phyloP scores from a whole-genome alignment of 2,797 vertebrate species.

The Anguilla obscura region DNA sequence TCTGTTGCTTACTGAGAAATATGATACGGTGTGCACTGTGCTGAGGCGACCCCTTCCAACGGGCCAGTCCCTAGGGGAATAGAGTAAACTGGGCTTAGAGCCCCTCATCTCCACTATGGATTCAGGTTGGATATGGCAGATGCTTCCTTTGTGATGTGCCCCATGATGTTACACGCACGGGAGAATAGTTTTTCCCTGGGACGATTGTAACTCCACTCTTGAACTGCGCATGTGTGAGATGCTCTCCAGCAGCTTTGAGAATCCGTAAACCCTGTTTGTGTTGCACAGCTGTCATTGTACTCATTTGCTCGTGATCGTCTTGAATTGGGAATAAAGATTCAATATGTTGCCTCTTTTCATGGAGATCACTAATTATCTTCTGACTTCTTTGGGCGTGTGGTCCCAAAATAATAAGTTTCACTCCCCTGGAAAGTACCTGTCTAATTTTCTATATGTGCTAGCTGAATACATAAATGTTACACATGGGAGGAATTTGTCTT shows the following conservation, averaged over 20 bases:
- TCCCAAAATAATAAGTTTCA: neutral
- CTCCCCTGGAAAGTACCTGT: neutral
- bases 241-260: neutral
- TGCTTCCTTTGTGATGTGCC: neutral
- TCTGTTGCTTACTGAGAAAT: conserved; percentile 49
- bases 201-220: conserved; percentile 62
- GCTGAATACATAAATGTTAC: neutral
- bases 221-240: conserved; percentile 23
- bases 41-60: conserved; percentile 27
- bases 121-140: neutral
- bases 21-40: conserved; percentile 21
- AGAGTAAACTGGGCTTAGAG: neutral
- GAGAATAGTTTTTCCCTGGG: conserved; percentile 33
- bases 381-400: neutral
- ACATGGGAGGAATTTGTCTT: neutral
- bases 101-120: neutral
- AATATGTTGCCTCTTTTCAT: neutral
- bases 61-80: neutral
- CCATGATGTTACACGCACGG: neutral
- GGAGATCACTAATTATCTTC: neutral
- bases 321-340: neutral
- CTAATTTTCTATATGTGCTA: neutral
- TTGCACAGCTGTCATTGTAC: neutral
- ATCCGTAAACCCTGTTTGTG: neutral
- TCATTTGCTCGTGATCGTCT: no score